These are phyloP conservation scores for Pungitius pungitius DNA, from an alignment of 2,113 vertebrate species.

Conservation along the genomic window DNA sequence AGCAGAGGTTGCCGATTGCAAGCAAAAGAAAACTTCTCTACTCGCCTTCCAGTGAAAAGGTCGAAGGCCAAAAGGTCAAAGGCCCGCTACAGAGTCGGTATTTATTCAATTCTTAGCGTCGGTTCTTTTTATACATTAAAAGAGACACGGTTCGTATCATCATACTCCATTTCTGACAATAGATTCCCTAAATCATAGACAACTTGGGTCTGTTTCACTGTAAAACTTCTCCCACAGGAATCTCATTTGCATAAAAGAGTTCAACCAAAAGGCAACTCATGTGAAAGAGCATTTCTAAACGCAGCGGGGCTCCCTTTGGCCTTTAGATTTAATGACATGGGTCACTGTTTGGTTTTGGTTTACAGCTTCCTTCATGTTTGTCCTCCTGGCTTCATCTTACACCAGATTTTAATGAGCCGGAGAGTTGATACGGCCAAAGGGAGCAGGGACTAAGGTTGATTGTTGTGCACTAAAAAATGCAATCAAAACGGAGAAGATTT, in stretches of 20 bases:
- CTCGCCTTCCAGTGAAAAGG: background rate
- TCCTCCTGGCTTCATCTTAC: conserved; percentile 71
- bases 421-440: conserved; percentile 61
- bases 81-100: background rate
- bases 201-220: conserved; percentile 24
- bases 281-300: conserved; percentile 51
- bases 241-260: conserved; percentile 18
- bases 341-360: conserved; percentile 59
- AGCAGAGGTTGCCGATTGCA: background rate
- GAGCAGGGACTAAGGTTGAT: conserved; percentile 57
- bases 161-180: background rate
- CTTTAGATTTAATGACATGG: conserved; percentile 72
- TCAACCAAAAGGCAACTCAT: conserved; percentile 37
- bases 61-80: background rate
- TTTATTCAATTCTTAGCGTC: background rate
- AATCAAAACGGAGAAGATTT: conserved; percentile 42
- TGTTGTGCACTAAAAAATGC: too few species aligned
- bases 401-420: conserved; percentile 67
- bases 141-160: background rate
- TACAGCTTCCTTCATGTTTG: conserved; percentile 65
- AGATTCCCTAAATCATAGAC: background rate
- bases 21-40: too few species aligned
- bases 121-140: background rate
- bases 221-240: conserved; percentile 37
- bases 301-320: conserved; percentile 39